Evolutionary conservation across 2,888 invertebrate genomes (phyloP), one percentile per base, ranked within the genome.

Genomic region (Synergus laeviventris): DNA sequence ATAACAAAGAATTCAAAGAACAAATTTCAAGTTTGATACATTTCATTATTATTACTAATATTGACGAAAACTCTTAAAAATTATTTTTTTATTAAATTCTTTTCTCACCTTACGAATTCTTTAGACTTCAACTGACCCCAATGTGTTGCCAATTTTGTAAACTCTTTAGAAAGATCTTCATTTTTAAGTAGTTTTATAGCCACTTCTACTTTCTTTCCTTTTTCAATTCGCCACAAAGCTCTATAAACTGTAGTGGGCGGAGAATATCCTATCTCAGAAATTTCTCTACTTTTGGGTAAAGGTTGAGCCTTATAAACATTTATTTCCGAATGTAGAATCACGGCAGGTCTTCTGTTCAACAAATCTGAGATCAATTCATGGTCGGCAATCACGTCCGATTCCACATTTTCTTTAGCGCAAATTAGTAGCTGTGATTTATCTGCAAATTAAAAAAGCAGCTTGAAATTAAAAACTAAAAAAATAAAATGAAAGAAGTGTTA

Each of bases 61-160:
- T 18, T 18, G 16, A 56, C 14, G 14, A 56, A 56, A 8, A 16
- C 31, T 36, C 9, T 36, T 74, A 31, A 14, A 38, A 42, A 74
- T 18, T 16, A 9, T 18, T 59, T 59, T n/a, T 60, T 31, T 75
- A 76, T 38, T 1, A 16, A 64, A 70, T 73, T 16, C 18, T 49
- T 39, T 59, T 16, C 54, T 74, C 77, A 89, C 89, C 89, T 93
- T 0, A 97, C 95, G 86, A 97, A 93, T 5, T 95, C 94, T 76
- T 94, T 94, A 1, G 96, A 95, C 87, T 95, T 94, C 82, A 97
- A 92, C 84, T 95, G 94, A 62, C 95, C 94, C 95, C 97, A 97
- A 83, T 94, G 94, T 59, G 95, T 95, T 0, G 95, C 94, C 82
- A 96, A 90, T 83, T 95, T 94, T 78, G 96, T 92, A 89, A 96